phyloP scores from a whole-genome alignment of 2,113 vertebrate species.

The Eulacestoma nigropectus region DNA sequence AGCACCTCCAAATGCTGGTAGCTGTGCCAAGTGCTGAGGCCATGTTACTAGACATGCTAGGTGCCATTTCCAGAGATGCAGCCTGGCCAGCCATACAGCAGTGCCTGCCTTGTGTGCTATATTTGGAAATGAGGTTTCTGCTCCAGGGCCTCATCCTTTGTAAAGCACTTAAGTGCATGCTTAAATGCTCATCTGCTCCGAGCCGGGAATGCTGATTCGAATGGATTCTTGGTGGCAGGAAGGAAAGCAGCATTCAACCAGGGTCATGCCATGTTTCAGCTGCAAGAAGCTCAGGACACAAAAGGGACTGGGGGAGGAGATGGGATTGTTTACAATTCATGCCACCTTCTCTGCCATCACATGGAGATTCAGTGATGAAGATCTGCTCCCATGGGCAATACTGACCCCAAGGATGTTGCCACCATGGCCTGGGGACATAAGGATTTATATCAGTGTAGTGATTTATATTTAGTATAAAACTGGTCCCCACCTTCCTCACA shows the following conservation, averaged over 20 bases:
- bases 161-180: constrained; percentile 51
- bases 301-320: background rate
- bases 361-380: background rate
- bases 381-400: background rate
- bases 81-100: background rate
- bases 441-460: background rate
- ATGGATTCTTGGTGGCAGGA: background rate
- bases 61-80: background rate
- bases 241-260: background rate
- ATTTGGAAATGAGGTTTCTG: constrained; percentile 56
- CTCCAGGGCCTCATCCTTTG: background rate
- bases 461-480: background rate
- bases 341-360: background rate
- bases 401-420: background rate
- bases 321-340: accelerated
- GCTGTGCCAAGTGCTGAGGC: background rate
- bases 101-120: constrained; percentile 1
- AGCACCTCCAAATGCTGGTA: background rate
- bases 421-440: background rate
- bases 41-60: background rate
- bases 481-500: background rate
- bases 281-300: background rate
- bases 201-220: background rate
- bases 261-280: background rate
- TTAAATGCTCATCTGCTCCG: constrained; percentile 29